Evolutionary conservation across 2,888 invertebrate genomes (phyloP), one percentile per base, ranked within the genome.

Genomic region (Chromoteleia sp.): DNA sequence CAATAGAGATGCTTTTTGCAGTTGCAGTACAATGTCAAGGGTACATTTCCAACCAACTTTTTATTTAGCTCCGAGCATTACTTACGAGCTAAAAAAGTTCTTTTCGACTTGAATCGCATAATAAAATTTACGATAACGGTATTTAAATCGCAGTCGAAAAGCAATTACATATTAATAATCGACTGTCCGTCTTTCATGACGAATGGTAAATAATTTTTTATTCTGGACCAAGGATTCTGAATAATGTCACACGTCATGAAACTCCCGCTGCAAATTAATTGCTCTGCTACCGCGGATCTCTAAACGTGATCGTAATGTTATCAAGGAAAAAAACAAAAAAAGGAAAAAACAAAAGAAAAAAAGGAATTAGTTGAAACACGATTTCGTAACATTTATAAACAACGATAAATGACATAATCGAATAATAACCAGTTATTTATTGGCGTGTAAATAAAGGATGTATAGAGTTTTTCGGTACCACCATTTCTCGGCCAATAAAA

Each of bases 191-290:
- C 58, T 59, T 14, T 41, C 21, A 14, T 15, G 41, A 41, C 41
- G 39, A 59, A 17, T 33, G 5, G 43, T 19, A 19, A 63, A 19
- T 48, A 63, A 63, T 29, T 10, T 10, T 61, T 61, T 61, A 45
- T 43, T n/a, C 12, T 10, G 5, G 15, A 8, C 30, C 17, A 61
- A 45, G 61, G 30, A 61, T 61, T n/a, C 14, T 41, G 39, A 58
- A 59, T 45, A 45, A 61, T 61, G 30, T 61, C 61, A 50, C 63
- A 36, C 50, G 15, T 30, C 63, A 21, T 19, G 61, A 63, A 50
- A 50, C 21, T 63, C 19, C 21, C 19, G 48, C 10, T 29, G 48
- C 0, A 48, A 63, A 63, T 19, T 63, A 50, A 63, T 48, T 14
- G 48, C 10, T 14, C 36, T n/a, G 45, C 45, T 45, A 41, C 21